Conservation (phyloP, 2,113 vertebrate genomes). For the Triplophysa dalaica region DNA sequence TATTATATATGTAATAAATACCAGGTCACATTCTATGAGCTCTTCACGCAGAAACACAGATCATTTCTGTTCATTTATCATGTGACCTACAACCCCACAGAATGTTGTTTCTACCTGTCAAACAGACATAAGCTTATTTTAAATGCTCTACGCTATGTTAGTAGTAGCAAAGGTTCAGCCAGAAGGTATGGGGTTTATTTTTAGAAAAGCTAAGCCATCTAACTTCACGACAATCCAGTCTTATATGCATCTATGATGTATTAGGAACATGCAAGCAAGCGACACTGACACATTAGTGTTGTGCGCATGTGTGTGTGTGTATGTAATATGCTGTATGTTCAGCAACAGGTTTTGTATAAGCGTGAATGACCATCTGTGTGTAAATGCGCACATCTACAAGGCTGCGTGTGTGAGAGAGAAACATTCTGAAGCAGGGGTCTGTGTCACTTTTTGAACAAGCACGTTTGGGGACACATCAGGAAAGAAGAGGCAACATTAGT, state of each 20-base stretch:
- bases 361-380: slow-evolving; percentile 2
- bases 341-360: slow-evolving; percentile 3
- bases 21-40: not conserved
- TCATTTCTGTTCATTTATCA: not conserved
- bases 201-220: slow-evolving; percentile 6
- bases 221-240: not conserved
- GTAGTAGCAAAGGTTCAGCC: not conserved
- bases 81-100: too few relatives aligned
- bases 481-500: slow-evolving; percentile 95
- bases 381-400: not conserved
- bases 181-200: not conserved
- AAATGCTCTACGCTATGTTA: not conserved
- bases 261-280: slow-evolving; percentile 79
- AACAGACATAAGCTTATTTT: not conserved
- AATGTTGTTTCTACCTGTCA: not conserved
- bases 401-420: slow-evolving; percentile 60
- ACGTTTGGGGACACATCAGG: slow-evolving; percentile 86
- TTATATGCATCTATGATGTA: slow-evolving; percentile 8
- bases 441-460: slow-evolving; percentile 80
- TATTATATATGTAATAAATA: not conserved
- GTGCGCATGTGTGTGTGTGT: not conserved
- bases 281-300: slow-evolving; percentile 52
- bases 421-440: slow-evolving; percentile 93
- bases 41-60: slow-evolving; percentile 14
- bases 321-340: not conserved